phyloP scores from a whole-genome alignment of 2,797 vertebrate genomes.

The Labeo calbasu region DNA sequence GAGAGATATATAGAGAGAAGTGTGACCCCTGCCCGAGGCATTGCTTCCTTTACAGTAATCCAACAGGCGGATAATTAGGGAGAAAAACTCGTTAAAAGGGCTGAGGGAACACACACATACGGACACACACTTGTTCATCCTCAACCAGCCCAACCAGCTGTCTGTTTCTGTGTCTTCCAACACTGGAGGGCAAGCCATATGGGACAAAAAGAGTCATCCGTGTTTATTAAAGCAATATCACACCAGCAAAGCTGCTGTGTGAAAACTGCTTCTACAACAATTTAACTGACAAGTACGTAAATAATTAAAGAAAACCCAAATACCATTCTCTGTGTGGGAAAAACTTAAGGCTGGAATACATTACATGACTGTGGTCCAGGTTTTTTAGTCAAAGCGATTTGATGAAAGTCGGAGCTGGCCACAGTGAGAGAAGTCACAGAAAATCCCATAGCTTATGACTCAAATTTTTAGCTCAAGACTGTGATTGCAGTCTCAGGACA shows the following conservation, averaged over 20 bases:
- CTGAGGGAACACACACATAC: constrained; percentile 39
- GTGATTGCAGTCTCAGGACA: background rate
- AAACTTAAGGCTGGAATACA: background rate
- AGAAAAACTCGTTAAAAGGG: constrained; percentile 41
- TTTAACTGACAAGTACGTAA: background rate
- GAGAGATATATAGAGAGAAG: background rate
- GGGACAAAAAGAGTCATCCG: constrained; percentile 36
- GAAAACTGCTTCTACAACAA: background rate
- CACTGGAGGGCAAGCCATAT: constrained; percentile 45
- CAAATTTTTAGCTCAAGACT: background rate
- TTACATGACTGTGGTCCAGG: background rate
- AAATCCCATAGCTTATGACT: background rate
- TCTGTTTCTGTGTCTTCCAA: constrained; percentile 39
- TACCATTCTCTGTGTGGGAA: background rate
- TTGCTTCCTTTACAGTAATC: constrained; percentile 43
- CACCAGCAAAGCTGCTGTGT: background rate
- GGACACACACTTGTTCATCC: constrained; percentile 35
- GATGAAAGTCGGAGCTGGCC: background rate
- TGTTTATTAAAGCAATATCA: constrained; percentile 27
- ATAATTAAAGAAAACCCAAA: background rate
- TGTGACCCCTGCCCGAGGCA: constrained; percentile 41
- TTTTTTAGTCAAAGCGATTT: background rate
- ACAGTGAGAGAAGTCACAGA: background rate
- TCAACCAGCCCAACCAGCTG: constrained; percentile 35
- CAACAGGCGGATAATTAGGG: constrained; percentile 56